These are phyloP conservation scores for Casuarius casuarius DNA, from an alignment of 2,113 vertebrate species.

Conservation along the genomic window DNA sequence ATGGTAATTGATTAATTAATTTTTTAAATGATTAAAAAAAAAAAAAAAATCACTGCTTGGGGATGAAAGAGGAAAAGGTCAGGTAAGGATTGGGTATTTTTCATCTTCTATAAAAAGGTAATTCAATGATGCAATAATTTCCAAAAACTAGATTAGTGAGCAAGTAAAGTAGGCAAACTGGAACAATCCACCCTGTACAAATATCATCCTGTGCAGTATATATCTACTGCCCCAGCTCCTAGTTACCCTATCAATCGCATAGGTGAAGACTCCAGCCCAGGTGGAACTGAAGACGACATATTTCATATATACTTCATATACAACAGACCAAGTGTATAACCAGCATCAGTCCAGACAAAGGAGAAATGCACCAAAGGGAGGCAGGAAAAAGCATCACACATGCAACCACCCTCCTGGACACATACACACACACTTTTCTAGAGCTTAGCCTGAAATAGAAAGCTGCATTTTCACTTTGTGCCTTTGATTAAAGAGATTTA, in stretches of 20 bases:
- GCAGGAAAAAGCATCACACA: too few relatives aligned
- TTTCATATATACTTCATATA: too few relatives aligned
- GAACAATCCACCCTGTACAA: neutral
- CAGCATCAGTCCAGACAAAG: neutral
- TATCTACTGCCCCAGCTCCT: neutral
- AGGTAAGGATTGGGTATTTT: neutral
- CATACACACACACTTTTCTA: too few relatives aligned
- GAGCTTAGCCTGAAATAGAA: neutral
- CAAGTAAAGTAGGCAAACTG: neutral
- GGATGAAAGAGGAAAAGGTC: neutral
- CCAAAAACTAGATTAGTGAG: neutral
- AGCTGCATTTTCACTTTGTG: neutral
- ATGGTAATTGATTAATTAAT: neutral
- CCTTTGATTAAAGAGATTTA: neutral
- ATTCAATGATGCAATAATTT: neutral
- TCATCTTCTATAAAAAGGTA: neutral
- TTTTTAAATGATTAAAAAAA: neutral
- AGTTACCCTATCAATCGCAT: neutral
- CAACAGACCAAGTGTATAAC: neutral
- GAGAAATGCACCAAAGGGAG: neutral
- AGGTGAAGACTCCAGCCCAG: neutral
- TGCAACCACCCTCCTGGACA: too few relatives aligned
- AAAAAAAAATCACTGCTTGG: neutral
- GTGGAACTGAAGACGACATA: neutral
- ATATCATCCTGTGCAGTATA: neutral